phyloP scores from a whole-genome alignment of 2,888 invertebrate species.

The Choristoneura rosaceana region DNA sequence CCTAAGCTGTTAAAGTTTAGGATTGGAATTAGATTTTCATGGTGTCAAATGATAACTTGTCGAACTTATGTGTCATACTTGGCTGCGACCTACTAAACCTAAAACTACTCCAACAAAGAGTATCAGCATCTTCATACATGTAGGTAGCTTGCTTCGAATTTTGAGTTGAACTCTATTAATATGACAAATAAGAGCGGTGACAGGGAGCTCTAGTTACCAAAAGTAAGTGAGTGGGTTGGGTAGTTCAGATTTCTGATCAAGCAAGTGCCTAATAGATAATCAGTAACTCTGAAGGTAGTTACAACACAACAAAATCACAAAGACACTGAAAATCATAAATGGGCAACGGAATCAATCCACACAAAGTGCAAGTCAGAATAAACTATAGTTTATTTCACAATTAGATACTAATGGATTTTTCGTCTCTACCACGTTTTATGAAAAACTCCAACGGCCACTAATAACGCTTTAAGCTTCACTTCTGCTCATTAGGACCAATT shows the following conservation, averaged over 20 bases:
- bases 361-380: not conserved
- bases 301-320: too few species aligned
- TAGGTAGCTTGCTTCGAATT: too few species aligned
- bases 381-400: not conserved
- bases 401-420: not conserved
- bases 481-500: slow-evolving; percentile 29
- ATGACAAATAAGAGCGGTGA: too few species aligned
- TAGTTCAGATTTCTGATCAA: too few species aligned
- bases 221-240: too few species aligned
- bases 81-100: not conserved
- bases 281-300: too few species aligned
- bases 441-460: not conserved
- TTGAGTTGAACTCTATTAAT: too few species aligned
- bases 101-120: too few species aligned
- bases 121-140: too few species aligned
- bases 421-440: not conserved
- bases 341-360: not conserved
- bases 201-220: too few species aligned
- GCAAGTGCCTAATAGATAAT: too few species aligned
- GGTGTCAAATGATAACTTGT: not conserved
- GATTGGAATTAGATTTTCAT: not conserved
- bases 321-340: too few species aligned
- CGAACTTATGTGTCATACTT: not conserved
- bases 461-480: slow-evolving; percentile 2
- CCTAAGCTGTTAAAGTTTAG: not conserved